Evolutionary conservation across 2,113 vertebrate species (phyloP).

Genomic region (Macquaria ambigua): DNA sequence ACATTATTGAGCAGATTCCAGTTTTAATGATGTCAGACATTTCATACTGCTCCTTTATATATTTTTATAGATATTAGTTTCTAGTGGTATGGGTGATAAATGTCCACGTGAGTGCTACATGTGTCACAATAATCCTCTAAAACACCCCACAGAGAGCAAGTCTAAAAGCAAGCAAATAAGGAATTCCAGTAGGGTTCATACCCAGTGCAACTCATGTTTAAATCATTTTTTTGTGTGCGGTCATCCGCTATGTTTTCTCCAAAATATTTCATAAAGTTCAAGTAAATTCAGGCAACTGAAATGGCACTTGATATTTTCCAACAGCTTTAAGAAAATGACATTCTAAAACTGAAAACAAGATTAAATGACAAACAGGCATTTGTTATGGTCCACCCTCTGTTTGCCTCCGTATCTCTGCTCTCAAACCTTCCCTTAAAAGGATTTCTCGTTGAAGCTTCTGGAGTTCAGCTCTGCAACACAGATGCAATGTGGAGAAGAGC

Average conservation of each 20-base stretch:
- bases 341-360: neutral
- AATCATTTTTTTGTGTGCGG: conserved; percentile 5
- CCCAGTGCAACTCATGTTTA: conserved; percentile 34
- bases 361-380: conserved; percentile 54
- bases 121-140: conserved; percentile 13
- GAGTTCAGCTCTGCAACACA: conserved; percentile 51
- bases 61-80: conserved; percentile 34
- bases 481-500: conserved; percentile 47
- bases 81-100: neutral
- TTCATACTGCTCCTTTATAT: neutral
- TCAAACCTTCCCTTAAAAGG: conserved; percentile 49
- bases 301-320: neutral
- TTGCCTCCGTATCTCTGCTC: conserved; percentile 29
- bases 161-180: neutral
- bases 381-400: conserved; percentile 12
- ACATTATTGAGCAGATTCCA: conserved; percentile 34
- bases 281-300: conserved; percentile 10
- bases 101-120: conserved; percentile 1
- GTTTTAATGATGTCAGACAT: conserved; percentile 51
- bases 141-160: conserved; percentile 5
- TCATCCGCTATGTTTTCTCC: neutral
- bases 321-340: conserved; percentile 16
- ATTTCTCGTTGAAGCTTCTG: conserved; percentile 47
- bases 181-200: conserved; percentile 42
- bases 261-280: conserved; percentile 35